These are phyloP conservation scores for Paedocypris micromegethes DNA, from an alignment of 2,797 vertebrate species.

Conservation along the genomic window DNA sequence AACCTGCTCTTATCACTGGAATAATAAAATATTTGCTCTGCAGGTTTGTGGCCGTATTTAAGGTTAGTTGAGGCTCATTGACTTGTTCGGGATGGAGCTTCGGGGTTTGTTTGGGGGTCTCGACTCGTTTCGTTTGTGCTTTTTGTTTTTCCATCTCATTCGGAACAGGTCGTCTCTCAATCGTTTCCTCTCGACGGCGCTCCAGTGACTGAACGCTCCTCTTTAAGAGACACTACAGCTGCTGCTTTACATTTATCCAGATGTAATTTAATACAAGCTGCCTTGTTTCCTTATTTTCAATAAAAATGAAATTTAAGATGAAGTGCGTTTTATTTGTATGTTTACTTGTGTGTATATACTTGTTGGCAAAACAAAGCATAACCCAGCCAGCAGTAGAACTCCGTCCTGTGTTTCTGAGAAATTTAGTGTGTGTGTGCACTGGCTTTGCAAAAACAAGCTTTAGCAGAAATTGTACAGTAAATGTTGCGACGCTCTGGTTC, in stretches of 20 bases:
- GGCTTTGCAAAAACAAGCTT: no score
- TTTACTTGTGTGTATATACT: background rate
- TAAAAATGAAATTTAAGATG: conserved; percentile 60
- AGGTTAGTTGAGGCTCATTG: conserved; percentile 41
- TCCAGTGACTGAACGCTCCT: no score
- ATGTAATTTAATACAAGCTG: conserved; percentile 56
- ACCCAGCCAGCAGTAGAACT: background rate
- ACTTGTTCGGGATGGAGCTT: conserved; percentile 3
- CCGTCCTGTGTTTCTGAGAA: no score
- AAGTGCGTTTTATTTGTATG: conserved; percentile 43
- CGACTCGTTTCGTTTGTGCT: no score
- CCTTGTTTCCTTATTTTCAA: conserved; percentile 55
- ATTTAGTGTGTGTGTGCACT: no score
- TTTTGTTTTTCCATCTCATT: no score
- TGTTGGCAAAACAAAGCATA: background rate
- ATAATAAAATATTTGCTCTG: conserved; percentile 33
- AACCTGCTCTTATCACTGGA: conserved; percentile 55
- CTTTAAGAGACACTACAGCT: conserved; percentile 53
- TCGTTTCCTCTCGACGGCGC: no score
- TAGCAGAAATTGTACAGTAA: no score
- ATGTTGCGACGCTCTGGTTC: no score
- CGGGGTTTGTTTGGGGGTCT: no score
- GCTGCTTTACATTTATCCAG: conserved; percentile 55
- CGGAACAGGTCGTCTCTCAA: no score
- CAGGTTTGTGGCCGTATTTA: conserved; percentile 58